phyloP scores from a whole-genome alignment of 1,140 invertebrate genomes.

The Drosophila arizonae region DNA sequence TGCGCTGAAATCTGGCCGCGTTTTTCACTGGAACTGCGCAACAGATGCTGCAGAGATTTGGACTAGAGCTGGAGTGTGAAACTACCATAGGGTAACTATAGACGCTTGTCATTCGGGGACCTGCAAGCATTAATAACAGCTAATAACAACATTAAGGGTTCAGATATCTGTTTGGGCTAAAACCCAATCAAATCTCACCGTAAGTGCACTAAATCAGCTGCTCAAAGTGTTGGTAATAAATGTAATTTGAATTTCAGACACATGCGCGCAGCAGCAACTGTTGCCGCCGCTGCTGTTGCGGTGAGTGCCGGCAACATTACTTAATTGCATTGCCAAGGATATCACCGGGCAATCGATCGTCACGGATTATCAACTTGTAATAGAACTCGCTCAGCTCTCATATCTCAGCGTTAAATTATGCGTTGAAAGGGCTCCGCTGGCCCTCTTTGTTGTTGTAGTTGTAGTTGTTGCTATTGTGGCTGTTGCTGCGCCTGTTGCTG shows the following conservation, averaged over 20 bases:
- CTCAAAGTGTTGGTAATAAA: constrained; percentile 71
- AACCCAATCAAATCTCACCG: constrained; percentile 61
- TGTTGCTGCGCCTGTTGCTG: constrained; percentile 10
- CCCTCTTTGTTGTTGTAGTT: constrained; percentile 4
- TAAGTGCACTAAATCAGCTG: constrained; percentile 75
- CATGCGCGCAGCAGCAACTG: constrained; percentile 18
- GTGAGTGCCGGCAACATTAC: constrained; percentile 52
- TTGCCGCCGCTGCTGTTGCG: constrained; percentile 1
- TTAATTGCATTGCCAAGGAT: constrained; percentile 73
- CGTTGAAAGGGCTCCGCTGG: constrained; percentile 34
- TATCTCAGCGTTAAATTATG: constrained; percentile 60
- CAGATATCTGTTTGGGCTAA: constrained; percentile 62
- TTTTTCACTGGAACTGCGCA: constrained; percentile 66
- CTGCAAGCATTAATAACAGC: constrained; percentile 71
- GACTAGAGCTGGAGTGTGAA: constrained; percentile 20
- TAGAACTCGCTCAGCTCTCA: constrained; percentile 37
- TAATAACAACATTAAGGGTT: constrained; percentile 75
- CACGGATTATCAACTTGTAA: constrained; percentile 76
- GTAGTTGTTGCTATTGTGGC: neutral
- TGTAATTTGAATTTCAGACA: constrained; percentile 72
- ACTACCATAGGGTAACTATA: neutral
- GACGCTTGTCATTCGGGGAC: constrained; percentile 44
- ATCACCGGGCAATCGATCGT: constrained; percentile 76
- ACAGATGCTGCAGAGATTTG: constrained; percentile 24
- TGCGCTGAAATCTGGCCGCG: constrained; percentile 40